Evolutionary conservation across 1,140 invertebrate species (phyloP).

Genomic region (Platyscapa corneri): DNA sequence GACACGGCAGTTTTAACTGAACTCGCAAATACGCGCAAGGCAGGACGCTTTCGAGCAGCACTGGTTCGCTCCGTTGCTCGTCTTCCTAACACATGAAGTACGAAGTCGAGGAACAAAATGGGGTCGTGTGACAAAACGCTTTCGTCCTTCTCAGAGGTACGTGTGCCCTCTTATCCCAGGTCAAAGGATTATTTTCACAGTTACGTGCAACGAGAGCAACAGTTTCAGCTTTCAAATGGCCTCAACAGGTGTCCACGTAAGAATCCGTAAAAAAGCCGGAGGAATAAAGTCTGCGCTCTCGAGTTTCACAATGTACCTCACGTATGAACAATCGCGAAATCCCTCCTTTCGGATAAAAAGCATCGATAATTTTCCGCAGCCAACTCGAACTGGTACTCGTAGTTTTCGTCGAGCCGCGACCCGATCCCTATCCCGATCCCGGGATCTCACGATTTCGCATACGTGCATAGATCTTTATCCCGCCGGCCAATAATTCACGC

Average conservation of each 20-base stretch:
- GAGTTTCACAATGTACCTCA: background rate
- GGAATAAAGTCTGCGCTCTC: background rate
- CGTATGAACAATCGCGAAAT: background rate
- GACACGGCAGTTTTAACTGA: background rate
- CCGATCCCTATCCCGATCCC: too few relatives aligned
- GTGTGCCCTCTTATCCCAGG: background rate
- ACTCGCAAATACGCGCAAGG: background rate
- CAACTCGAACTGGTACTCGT: background rate
- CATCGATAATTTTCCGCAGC: background rate
- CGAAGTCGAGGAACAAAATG: conserved; percentile 11
- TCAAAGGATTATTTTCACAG: conserved; percentile 10
- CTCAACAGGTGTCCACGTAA: conserved; percentile 33
- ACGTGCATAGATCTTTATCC: too few relatives aligned
- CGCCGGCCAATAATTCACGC: too few relatives aligned
- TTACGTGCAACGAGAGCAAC: conserved; percentile 5
- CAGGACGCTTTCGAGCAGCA: background rate
- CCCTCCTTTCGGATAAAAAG: background rate
- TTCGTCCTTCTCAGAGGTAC: background rate
- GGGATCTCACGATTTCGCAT: background rate
- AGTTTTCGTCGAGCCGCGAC: background rate
- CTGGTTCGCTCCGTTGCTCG: background rate
- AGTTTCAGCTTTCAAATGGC: conserved; percentile 11
- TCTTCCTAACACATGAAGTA: conserved; percentile 11
- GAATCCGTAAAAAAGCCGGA: background rate
- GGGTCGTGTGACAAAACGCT: background rate